Percentiles rank a stretch among this genome's conserved stretches.
Evolutionary conservation across 2,113 vertebrate genomes (phyloP).

Genomic region (Heptranchias perlo): DNA sequence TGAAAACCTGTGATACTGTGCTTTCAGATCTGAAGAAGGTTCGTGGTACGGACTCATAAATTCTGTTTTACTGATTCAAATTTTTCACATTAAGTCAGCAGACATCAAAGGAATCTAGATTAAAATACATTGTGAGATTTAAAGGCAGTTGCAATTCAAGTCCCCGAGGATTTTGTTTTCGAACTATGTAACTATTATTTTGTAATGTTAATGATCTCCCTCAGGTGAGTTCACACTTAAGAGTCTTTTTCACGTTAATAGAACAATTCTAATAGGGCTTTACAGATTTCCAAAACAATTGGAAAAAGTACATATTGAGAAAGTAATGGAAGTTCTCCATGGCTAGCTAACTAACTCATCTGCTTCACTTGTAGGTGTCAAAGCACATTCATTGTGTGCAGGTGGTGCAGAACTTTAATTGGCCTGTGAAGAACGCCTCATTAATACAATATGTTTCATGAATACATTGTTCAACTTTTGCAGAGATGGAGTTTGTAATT

Average conservation of each 20-base stretch:
- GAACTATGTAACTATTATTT: neutral
- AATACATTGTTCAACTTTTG: neutral
- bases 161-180: neutral
- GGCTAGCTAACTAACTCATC: neutral
- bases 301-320: neutral
- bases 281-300: neutral
- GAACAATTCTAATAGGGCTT: neutral
- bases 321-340: neutral
- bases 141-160: neutral
- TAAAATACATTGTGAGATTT: neutral
- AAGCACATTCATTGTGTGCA: neutral
- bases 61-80: neutral
- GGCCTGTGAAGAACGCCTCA: neutral
- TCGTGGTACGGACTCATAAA: neutral
- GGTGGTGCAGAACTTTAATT: neutral
- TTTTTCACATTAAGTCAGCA: neutral
- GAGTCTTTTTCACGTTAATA: neutral
- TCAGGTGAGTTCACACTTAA: neutral
- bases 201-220: neutral
- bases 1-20: neutral
- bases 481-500: neutral
- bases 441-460: neutral
- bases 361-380: neutral
- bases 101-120: neutral
- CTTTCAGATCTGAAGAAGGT: neutral